These are phyloP conservation scores for Scomberomorus guttatus DNA, from an alignment of 2,797 vertebrate species.

Conservation along the genomic window DNA sequence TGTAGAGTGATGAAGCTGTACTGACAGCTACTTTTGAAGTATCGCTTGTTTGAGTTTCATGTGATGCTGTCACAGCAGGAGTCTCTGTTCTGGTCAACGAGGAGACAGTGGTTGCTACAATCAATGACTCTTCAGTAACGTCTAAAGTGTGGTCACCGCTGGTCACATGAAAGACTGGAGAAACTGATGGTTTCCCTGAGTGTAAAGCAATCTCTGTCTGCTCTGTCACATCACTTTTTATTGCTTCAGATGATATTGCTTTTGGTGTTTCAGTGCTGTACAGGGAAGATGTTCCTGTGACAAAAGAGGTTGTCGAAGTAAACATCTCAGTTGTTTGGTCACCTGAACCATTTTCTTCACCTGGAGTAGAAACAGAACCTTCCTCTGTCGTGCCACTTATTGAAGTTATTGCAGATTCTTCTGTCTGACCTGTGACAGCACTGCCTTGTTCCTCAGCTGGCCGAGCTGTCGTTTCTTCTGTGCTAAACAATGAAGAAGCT, in stretches of 20 bases:
- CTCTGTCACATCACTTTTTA: background rate
- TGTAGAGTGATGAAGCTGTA: slow-evolving; percentile 18
- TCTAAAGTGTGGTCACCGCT: slow-evolving; percentile 5
- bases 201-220: background rate
- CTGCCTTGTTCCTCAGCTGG: background rate
- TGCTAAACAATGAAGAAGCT: slow-evolving; percentile 30
- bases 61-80: background rate
- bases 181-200: background rate
- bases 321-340: slow-evolving; percentile 16
- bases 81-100: slow-evolving; percentile 6
- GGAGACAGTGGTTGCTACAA: background rate
- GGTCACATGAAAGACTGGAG: background rate
- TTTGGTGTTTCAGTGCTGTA: slow-evolving; percentile 1
- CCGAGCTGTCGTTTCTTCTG: slow-evolving; percentile 9
- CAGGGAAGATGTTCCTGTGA: background rate
- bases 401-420: background rate
- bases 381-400: background rate
- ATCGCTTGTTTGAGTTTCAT: background rate
- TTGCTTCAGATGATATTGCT: background rate
- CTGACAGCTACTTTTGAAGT: background rate
- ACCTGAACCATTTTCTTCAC: slow-evolving; percentile 38
- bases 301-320: background rate
- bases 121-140: background rate
- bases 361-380: background rate
- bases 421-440: slow-evolving; percentile 27